Evolutionary conservation across 2,888 invertebrate species (phyloP), one percentile per base, ranked within the genome.

Genomic region (Panorpa germanica): DNA sequence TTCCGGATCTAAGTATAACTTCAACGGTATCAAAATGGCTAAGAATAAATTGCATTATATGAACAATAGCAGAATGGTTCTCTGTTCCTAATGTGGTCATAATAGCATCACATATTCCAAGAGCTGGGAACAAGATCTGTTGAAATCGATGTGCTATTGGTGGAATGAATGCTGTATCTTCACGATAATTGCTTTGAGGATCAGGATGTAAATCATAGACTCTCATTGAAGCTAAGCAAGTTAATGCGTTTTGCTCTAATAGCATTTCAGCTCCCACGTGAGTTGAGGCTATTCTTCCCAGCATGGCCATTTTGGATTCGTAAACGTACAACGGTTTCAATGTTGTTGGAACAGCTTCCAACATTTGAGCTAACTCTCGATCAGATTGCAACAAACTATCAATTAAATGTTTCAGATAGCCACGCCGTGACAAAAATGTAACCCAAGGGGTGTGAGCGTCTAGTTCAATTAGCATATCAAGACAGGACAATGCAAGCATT

Each of bases 11-110:
- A 28, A 91, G 55, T 29, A 85, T 69, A 40, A 73, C 63, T 43
- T 81, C 78, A 32, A 88, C 65, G 34, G 76, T 73, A 43, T 90
- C 86, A 29, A 75, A 60, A 50, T 90, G 85, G 33, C 76, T 71
- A 29, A 85, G 63, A 24, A 90, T 49, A 42, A 83, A 75, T 41
- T 77, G 72, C 42, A 81, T 66, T 28, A 88, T 71, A 59, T 86
- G 85, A 6, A 71, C 57, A 9, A 78, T 68, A 28, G 80, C 81
- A 30, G 81, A 76, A 50, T 75, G 72, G 57, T 90, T 88, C 41
- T 78, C 73, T 0, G 75, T 63, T 16, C 88, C 86, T 28, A 90
- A 61, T 1, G 85, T 74, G 1, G 81, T 80, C 13, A 90, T 61
- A 25, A 90, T 53, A 8, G 80, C 72, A 46, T 82, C 73, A 47